Conservation (phyloP, 2,888 invertebrate species). For the Lampropteryx suffumata region DNA sequence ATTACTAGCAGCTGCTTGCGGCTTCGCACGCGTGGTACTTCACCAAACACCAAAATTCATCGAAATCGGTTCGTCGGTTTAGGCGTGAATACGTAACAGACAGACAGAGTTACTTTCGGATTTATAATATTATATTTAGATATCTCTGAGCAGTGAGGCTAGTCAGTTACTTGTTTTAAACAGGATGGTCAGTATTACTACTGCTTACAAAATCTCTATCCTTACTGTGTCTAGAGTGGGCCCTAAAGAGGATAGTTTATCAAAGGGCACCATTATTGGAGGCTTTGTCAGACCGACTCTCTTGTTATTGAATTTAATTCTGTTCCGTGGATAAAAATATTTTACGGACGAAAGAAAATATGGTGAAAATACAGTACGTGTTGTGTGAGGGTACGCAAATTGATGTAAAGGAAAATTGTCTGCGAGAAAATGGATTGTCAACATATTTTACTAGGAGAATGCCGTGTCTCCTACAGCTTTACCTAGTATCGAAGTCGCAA, state of each 20-base stretch:
- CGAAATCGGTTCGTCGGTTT: too few relatives aligned
- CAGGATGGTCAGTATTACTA: neutral
- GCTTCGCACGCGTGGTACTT: too few relatives aligned
- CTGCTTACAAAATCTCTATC: neutral
- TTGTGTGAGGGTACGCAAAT: neutral
- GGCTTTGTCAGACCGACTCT: constrained; percentile 20
- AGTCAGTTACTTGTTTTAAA: too few relatives aligned
- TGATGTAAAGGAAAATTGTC: constrained; percentile 1
- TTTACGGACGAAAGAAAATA: constrained; percentile 13
- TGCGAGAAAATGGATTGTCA: neutral
- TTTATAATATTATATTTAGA: too few relatives aligned
- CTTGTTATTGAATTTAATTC: constrained; percentile 34
- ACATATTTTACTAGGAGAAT: too few relatives aligned
- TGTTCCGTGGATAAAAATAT: constrained; percentile 23
- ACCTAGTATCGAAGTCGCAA: too few relatives aligned
- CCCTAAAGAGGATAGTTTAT: constrained; percentile 18
- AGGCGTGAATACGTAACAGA: too few relatives aligned
- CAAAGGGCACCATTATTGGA: constrained; percentile 24
- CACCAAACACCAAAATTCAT: too few relatives aligned
- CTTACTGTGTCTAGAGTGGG: constrained; percentile 11
- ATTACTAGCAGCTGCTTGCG: too few relatives aligned
- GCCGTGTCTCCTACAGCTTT: too few relatives aligned
- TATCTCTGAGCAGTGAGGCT: too few relatives aligned
- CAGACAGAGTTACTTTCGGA: too few relatives aligned
- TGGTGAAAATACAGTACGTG: neutral